Percentiles rank a stretch among this genome's conserved stretches.
These are phyloP conservation scores for Bombus huntii DNA, from an alignment of 1,140 invertebrate species.

Conservation along the genomic window DNA sequence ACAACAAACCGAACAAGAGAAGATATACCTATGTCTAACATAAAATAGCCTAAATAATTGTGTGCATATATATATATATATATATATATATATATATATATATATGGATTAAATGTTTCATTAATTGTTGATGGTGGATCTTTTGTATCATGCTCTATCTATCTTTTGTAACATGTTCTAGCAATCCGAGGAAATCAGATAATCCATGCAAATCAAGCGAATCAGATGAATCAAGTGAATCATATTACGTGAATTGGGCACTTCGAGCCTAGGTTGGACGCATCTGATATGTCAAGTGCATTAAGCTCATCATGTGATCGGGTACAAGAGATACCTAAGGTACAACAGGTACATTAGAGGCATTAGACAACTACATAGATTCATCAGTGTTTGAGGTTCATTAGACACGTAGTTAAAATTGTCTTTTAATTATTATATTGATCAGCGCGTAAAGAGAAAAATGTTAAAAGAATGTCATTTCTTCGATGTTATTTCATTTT, in stretches of 20 bases:
- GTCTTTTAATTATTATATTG: neutral
- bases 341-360: constrained; percentile 18
- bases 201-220: constrained; percentile 4
- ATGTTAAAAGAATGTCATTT: neutral
- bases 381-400: neutral
- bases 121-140: no score
- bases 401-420: neutral
- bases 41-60: no score
- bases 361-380: neutral
- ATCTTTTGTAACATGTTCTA: neutral
- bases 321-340: constrained; percentile 15
- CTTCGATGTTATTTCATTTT: neutral
- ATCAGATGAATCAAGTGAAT: constrained; percentile 27
- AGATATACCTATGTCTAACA: no score
- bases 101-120: no score
- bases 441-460: neutral
- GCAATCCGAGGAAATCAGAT: neutral
- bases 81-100: no score
- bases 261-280: neutral
- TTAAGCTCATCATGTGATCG: neutral
- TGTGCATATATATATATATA: no score
- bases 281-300: constrained; percentile 31
- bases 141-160: no score
- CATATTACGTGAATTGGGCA: neutral
- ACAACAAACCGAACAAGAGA: neutral